phyloP scores from a whole-genome alignment of 2,113 vertebrate species.

The Orthonyx spaldingii region DNA sequence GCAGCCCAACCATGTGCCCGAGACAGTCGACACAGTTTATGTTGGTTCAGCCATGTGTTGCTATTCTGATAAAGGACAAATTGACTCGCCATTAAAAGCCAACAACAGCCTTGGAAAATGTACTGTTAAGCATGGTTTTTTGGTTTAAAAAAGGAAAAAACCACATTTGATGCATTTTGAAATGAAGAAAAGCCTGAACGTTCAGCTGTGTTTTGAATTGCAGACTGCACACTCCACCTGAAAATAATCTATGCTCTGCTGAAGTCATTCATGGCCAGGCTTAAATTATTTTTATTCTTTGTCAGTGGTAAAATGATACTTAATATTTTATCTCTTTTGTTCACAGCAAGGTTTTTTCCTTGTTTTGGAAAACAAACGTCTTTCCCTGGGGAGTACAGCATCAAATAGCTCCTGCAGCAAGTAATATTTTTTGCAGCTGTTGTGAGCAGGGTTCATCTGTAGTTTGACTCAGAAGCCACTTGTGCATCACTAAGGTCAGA shows the following conservation, averaged over 20 bases:
- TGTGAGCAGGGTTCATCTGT: background rate
- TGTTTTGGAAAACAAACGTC: background rate
- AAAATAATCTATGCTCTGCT: background rate
- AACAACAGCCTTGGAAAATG: constrained; percentile 10
- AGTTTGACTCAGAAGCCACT: background rate
- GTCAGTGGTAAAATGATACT: constrained; percentile 9
- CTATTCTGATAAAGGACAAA: constrained; percentile 53
- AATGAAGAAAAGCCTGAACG: background rate
- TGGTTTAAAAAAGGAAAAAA: background rate
- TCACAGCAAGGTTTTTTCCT: background rate
- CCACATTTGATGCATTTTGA: background rate
- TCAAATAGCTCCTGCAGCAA: constrained; percentile 28
- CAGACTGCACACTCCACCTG: constrained; percentile 17
- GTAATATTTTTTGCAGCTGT: background rate
- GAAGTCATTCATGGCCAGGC: background rate
- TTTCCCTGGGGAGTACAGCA: background rate
- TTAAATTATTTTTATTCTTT: constrained; percentile 16
- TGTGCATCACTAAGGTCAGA: constrained; percentile 18
- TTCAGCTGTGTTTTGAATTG: background rate
- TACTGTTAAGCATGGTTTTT: background rate
- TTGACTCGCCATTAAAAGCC: background rate
- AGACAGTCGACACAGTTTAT: background rate
- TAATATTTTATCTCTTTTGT: constrained; percentile 37
- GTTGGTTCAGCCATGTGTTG: constrained; percentile 49
- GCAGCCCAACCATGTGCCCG: background rate